Percentiles rank a stretch among this genome's conserved stretches.
Conservation (phyloP, 2,113 vertebrate genomes). For the Elachura formosa region DNA sequence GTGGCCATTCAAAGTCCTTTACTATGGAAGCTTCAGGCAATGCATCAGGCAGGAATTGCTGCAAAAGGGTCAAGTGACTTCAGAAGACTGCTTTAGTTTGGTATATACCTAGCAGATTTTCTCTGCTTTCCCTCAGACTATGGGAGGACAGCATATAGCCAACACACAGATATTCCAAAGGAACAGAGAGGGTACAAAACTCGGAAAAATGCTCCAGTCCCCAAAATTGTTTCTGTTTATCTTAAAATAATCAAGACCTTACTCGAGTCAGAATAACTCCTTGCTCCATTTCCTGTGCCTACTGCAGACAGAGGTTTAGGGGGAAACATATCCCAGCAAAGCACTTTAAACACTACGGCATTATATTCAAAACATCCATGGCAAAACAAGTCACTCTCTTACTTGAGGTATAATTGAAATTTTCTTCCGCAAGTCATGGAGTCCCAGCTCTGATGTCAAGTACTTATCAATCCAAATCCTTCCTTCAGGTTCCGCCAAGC, state of each 20-base stretch:
- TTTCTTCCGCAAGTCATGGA: conserved; percentile 90
- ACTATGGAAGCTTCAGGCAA: background rate
- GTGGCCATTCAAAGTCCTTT: background rate
- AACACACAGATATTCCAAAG: background rate
- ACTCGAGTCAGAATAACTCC: accelerated
- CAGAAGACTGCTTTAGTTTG: background rate
- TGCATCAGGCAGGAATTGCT: background rate
- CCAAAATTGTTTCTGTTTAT: background rate
- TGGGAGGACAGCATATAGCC: background rate
- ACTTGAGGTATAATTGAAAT: conserved; percentile 99
- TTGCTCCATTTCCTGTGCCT: background rate
- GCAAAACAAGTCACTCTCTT: background rate
- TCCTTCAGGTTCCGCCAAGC: conserved; percentile 88
- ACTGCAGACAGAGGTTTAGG: background rate
- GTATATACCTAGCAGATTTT: background rate
- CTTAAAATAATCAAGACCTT: background rate
- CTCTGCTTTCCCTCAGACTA: background rate
- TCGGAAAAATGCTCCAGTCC: background rate
- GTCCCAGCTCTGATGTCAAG: conserved; percentile 87
- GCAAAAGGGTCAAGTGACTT: background rate
- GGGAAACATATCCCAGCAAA: background rate
- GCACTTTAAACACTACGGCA: background rate
- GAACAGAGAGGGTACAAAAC: background rate
- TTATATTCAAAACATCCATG: background rate
- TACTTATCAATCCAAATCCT: conserved; percentile 88